These are phyloP conservation scores for Laterallus jamaicensis DNA, from an alignment of 2,113 vertebrate genomes.

Conservation along the genomic window DNA sequence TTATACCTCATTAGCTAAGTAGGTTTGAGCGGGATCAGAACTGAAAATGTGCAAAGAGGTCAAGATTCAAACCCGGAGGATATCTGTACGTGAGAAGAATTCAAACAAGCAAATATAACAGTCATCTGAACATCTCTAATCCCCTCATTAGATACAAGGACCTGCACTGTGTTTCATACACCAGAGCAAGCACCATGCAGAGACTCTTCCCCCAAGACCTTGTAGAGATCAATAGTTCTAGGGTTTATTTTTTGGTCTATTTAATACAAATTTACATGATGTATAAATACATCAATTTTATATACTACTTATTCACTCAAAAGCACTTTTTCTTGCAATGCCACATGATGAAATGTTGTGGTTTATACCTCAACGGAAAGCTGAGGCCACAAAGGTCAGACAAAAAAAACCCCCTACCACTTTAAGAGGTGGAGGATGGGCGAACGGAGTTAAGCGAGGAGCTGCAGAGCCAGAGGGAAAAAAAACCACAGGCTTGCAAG, in stretches of 20 bases:
- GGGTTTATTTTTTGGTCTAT: background rate
- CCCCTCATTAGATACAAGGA: background rate
- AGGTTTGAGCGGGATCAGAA: conserved; percentile 38
- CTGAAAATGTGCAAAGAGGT: conserved; percentile 39
- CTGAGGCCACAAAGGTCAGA: no score
- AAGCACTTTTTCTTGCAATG: background rate
- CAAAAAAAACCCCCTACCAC: no score
- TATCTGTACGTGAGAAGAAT: conserved; percentile 24
- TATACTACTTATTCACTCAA: background rate
- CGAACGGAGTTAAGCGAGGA: no score
- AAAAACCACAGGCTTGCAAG: no score
- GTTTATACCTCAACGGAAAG: no score
- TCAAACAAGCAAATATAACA: background rate
- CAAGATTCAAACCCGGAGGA: conserved; percentile 7
- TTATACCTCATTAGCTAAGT: conserved; percentile 58
- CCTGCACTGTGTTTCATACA: background rate
- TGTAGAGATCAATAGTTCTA: background rate
- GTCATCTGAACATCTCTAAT: background rate
- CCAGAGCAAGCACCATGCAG: background rate
- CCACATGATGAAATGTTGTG: rapidly evolving
- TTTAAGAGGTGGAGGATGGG: no score
- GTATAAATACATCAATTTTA: rapidly evolving
- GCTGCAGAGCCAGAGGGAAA: no score
- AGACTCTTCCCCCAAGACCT: background rate
- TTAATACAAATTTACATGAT: background rate